Conservation (phyloP, 1,140 invertebrate genomes). For the Cepaea nemoralis region DNA sequence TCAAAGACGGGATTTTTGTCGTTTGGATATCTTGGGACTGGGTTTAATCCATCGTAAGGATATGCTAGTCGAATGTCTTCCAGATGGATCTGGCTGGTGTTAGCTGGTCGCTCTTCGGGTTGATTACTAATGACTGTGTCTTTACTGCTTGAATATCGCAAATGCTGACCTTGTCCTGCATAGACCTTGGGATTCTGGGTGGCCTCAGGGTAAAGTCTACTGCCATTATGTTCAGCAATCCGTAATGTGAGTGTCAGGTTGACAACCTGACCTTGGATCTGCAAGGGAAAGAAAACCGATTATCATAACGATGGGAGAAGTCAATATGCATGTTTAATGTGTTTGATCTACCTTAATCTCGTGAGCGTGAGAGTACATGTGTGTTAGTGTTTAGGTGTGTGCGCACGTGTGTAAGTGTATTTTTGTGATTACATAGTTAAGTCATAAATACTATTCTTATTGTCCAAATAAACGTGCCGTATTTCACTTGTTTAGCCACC, state of each 20-base stretch:
- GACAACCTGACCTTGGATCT: slow-evolving; percentile 26
- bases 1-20: neutral
- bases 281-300: neutral
- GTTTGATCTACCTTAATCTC: too few relatives aligned
- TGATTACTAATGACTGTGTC: too few relatives aligned
- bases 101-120: neutral
- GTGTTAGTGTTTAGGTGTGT: too few relatives aligned
- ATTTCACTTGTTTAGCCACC: too few relatives aligned
- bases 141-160: neutral
- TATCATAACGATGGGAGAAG: too few relatives aligned
- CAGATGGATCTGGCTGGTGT: neutral
- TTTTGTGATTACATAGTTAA: too few relatives aligned
- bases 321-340: too few relatives aligned
- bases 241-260: slow-evolving; percentile 22
- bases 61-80: neutral
- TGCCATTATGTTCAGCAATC: neutral
- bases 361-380: too few relatives aligned
- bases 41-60: neutral
- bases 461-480: too few relatives aligned
- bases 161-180: neutral
- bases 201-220: neutral
- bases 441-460: too few relatives aligned
- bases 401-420: too few relatives aligned
- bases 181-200: neutral
- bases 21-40: neutral